phyloP scores from a whole-genome alignment of 2,113 vertebrate species.

The Chrysochloris asiatica region DNA sequence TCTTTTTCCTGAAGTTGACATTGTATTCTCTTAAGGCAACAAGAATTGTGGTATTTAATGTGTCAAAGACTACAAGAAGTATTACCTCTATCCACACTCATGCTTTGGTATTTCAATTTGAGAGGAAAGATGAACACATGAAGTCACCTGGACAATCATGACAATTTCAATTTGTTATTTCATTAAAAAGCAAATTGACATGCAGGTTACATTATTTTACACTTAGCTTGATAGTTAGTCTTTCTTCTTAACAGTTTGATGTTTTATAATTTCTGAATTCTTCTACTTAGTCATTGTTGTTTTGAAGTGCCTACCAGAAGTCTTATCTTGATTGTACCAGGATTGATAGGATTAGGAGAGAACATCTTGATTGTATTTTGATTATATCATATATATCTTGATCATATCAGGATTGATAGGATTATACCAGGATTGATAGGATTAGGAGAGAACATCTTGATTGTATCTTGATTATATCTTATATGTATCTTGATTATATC shows the following conservation, averaged over 20 bases:
- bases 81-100: slow-evolving; percentile 4
- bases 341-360: no score
- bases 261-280: slow-evolving; percentile 56
- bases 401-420: no score
- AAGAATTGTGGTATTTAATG: slow-evolving; percentile 54
- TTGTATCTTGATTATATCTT: no score
- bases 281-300: slow-evolving; percentile 3
- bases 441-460: no score
- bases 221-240: slow-evolving; percentile 58
- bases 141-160: slow-evolving; percentile 43
- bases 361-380: no score
- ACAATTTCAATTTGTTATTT: slow-evolving; percentile 54
- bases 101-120: slow-evolving; percentile 54
- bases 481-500: no score
- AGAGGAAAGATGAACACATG: neutral
- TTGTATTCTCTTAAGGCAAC: slow-evolving; percentile 41
- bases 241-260: slow-evolving; percentile 56
- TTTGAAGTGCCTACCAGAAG: no score
- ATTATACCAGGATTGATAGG: no score
- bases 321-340: no score
- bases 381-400: no score
- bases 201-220: slow-evolving; percentile 26
- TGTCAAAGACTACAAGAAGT: slow-evolving; percentile 63
- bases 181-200: slow-evolving; percentile 7
- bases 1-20: neutral